A percentile compares a stretch with the other conserved stretches of the same genome.
Conservation (phyloP, 2,888 invertebrate species). For the Meteorus cinctellus region DNA sequence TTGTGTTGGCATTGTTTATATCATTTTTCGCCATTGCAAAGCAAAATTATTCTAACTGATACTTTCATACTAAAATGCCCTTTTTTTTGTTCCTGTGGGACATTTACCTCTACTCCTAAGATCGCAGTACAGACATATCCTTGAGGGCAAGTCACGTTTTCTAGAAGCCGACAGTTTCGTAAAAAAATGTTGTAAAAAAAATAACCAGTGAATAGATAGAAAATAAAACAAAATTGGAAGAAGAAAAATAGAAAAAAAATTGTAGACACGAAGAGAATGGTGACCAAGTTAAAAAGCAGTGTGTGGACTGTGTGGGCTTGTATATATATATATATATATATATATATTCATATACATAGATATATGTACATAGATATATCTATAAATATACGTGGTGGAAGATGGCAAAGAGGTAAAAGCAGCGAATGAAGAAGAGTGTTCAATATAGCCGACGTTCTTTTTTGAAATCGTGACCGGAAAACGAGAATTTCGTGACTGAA, state of each 20-base stretch:
- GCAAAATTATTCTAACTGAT: constrained; percentile 27
- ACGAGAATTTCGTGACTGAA: constrained; percentile 51
- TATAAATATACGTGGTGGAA: constrained; percentile 44
- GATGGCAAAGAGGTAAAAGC: constrained; percentile 26
- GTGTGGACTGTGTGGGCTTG: constrained; percentile 19
- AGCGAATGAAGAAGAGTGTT: constrained; percentile 37
- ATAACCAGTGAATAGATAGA: constrained; percentile 13
- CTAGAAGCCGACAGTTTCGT: constrained; percentile 35
- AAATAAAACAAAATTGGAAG: constrained; percentile 26
- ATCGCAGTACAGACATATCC: neutral
- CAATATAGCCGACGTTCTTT: constrained; percentile 51
- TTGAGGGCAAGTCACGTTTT: constrained; percentile 49
- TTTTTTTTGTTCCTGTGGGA: constrained; percentile 15
- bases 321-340: neutral
- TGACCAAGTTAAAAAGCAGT: constrained; percentile 49
- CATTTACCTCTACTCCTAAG: neutral
- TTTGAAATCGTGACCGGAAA: constrained; percentile 56
- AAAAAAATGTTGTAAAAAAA: constrained; percentile 15
- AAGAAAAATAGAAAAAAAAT: constrained; percentile 14
- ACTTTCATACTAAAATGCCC: constrained; percentile 29
- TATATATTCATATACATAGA: too few relatives aligned
- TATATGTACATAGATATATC: neutral
- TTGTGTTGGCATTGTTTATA: neutral
- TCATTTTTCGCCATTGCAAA: neutral
- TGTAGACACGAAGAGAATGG: constrained; percentile 39